Conservation (phyloP, 2,888 invertebrate genomes). For the Dasypolia templi region DNA sequence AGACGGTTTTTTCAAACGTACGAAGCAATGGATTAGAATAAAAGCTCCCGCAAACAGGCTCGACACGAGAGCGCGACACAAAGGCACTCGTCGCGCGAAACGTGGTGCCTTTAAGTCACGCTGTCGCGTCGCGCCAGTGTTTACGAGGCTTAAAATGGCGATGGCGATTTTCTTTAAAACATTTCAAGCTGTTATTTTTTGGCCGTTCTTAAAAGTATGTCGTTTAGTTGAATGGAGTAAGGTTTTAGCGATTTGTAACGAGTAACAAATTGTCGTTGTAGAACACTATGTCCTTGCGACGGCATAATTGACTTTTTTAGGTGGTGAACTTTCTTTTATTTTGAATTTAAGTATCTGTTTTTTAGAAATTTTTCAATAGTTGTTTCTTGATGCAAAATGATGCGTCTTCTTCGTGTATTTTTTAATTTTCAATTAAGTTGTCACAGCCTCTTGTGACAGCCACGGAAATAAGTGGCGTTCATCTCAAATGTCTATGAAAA, state of each 20-base stretch:
- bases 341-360: background rate
- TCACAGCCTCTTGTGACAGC: background rate
- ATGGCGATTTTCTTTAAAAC: background rate
- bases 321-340: slow-evolving; percentile 12
- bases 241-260: slow-evolving; percentile 12
- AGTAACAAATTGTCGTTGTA: slow-evolving; percentile 29
- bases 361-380: background rate
- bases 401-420: background rate
- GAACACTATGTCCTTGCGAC: slow-evolving; percentile 19
- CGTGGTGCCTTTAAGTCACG: no score
- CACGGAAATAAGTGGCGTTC: background rate
- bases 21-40: no score
- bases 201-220: background rate
- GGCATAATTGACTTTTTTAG: slow-evolving; percentile 18
- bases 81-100: no score
- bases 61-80: no score
- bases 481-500: background rate
- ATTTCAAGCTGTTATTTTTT: slow-evolving; percentile 6
- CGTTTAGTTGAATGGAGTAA: slow-evolving; percentile 7
- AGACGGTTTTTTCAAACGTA: no score
- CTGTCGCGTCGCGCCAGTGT: no score
- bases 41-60: no score
- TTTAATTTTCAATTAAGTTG: background rate
- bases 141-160: no score
- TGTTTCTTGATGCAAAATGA: background rate